Conservation (phyloP, 2,888 invertebrate species). For the Cynaeus angustus region DNA sequence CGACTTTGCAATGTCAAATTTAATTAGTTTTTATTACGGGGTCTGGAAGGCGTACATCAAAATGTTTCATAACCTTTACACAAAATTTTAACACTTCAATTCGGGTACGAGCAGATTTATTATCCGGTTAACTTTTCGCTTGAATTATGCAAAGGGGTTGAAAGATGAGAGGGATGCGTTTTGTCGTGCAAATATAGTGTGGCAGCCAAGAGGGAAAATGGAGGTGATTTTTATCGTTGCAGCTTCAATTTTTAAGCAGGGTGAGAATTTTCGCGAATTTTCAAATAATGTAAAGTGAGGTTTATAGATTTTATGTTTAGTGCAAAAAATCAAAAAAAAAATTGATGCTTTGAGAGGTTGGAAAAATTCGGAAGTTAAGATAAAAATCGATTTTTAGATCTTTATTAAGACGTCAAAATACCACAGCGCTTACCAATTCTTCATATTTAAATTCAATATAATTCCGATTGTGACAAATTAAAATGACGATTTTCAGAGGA, state of each 20-base stretch:
- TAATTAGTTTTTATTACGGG: constrained; percentile 42
- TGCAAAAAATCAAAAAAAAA: too few species aligned
- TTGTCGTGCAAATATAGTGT: constrained; percentile 5
- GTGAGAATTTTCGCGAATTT: not conserved
- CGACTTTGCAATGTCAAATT: constrained; percentile 27
- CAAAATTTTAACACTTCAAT: constrained; percentile 31
- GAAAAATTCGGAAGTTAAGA: too few species aligned
- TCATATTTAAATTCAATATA: too few species aligned
- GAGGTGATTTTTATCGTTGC: not conserved
- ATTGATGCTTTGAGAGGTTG: too few species aligned
- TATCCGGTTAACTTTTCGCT: constrained; percentile 28
- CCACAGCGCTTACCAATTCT: too few species aligned
- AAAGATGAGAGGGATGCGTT: constrained; percentile 28
- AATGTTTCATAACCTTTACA: constrained; percentile 24
- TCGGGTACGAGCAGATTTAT: constrained; percentile 36
- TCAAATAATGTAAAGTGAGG: not conserved
- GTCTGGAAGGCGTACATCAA: constrained; percentile 18
- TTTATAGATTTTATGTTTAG: not conserved
- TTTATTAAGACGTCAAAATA: too few species aligned
- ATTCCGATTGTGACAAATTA: too few species aligned
- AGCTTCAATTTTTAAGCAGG: not conserved
- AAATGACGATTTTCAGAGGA: too few species aligned
- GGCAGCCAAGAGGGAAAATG: not conserved
- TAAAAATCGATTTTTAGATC: too few species aligned
- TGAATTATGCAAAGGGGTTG: constrained; percentile 36